Evolutionary conservation across 1,140 invertebrate genomes (phyloP), one percentile per base, ranked within the genome.

Genomic region (Drosophila sproati): DNA sequence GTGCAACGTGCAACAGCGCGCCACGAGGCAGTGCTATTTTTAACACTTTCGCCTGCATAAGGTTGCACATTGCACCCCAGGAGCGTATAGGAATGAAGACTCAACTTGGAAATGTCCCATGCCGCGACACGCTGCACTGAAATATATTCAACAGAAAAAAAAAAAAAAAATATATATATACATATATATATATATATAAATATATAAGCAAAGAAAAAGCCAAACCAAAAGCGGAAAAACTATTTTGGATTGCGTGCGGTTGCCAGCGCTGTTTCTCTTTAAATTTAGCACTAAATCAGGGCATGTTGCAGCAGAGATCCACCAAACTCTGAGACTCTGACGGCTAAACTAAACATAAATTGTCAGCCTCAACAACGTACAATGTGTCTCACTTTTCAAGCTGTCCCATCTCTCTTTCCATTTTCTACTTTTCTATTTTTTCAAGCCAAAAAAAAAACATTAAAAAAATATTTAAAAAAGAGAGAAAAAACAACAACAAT

Each of bases 211-310:
- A 51, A 32, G 20, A 10, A 4, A 61, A 20, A 45, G 29, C 5
- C 12, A 34, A 67, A 3, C n/a, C 6, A 12, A 57, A 35, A 64
- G 32, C 20, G 20, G 20, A 56, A 57, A 45, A 73, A 69, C 60
- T 75, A 71, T 75, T 57, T 71, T 8, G 51, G 68, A 59, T 54
- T 72, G 37, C 41, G 20, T 57, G 55, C 55, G 34, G 34, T 55
- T 37, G 37, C 37, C 32, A 35, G 20, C 37, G 29, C 39, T 56
- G 41, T 50, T 62, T 57, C 51, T 61, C 45, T 72, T 66, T 78
- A 91, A 91, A 91, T 91, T 91, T 91, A 91, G 88, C 88, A 89
- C 78, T 85, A 91, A 91, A 91, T 91, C 88, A 91, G 88, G 88
- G 88, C 88, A 91, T 85, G 85, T 78, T 71, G 69, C 50, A 76